Evolutionary conservation across 2,888 invertebrate species (phyloP), one percentile per base, ranked within the genome.

Genomic region (Drosophila anomelani): DNA sequence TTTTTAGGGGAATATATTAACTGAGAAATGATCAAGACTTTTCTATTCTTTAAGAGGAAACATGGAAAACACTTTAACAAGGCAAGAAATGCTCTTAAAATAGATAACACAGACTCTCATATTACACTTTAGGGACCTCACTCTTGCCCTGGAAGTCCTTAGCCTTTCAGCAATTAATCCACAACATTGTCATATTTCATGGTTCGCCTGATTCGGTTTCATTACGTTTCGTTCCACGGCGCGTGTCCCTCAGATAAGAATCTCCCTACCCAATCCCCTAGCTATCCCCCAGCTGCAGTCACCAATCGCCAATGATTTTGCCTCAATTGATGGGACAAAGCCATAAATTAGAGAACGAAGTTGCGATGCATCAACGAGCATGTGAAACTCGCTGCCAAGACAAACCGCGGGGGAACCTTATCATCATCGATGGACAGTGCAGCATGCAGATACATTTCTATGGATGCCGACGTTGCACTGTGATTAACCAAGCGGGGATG

Each of bases 291-390:
- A 47, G 29, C 41, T 4, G 36, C 44, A 57, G 43, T 15, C 38
- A 15, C 23, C 15, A 47, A 17, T 41, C 13, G 12, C 23, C 15
- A 6, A 53, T 61, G 68, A 60, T n/a, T 64, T 20, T 32, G 43
- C 29, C 64, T 23, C 64, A 53, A 64, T 64, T 69, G 68, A 68
- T 75, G 85, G 83, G 81, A 77, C 88, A 88, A 54, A 80, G 84
- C 79, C 88, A 88, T 84, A 84, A 84, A 88, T 88, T 85, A 85
- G 79, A 80, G 70, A 43, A 63, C 72, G 57, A 74, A 75, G 78
- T 68, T 73, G 67, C 53, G 67, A 23, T 75, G 76, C 80, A 69
- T 77, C 77, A 77, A 85, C 76, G 85, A 77, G 76, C 79, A 79
- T 88, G 88, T 85, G 88, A 86, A 79, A 80, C 75, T 76, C 59